phyloP scores from a whole-genome alignment of 2,113 vertebrate genomes.

The Eidolon helvum region DNA sequence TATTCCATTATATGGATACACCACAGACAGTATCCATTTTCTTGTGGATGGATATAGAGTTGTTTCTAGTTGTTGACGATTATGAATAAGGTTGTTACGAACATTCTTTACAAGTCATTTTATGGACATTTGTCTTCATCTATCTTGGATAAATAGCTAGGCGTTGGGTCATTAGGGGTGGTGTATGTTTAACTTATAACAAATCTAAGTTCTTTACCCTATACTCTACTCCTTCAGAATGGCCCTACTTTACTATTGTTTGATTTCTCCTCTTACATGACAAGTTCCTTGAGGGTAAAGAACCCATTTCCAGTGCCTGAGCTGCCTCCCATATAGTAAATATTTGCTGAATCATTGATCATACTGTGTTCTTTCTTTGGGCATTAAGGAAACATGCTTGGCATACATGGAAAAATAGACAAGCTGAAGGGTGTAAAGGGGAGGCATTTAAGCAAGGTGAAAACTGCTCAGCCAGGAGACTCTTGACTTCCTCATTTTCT shows the following conservation, averaged over 20 bases:
- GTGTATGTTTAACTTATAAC: conserved; percentile 55
- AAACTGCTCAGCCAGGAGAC: not conserved
- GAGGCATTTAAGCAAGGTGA: not conserved
- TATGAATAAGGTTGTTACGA: not conserved
- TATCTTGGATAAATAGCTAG: conserved; percentile 48
- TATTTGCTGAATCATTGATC: conserved; percentile 26
- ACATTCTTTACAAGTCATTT: not conserved
- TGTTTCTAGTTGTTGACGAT: not conserved
- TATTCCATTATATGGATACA: not conserved
- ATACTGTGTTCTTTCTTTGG: not conserved
- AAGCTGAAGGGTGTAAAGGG: not conserved
- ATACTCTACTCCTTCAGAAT: not conserved
- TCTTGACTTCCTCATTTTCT: not conserved
- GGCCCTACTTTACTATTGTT: not conserved
- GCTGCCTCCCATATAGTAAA: conserved; percentile 41
- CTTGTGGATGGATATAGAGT: not conserved
- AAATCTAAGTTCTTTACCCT: conserved; percentile 42
- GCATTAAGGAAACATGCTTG: not conserved
- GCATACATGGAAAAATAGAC: not conserved
- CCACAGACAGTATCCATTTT: not conserved
- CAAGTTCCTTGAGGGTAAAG: not conserved
- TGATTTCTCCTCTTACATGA: conserved; percentile 18
- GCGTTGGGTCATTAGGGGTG: not conserved
- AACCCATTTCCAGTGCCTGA: not conserved
- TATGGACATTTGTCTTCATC: not conserved